Conservation (phyloP, 2,888 invertebrate species). For the Drosophila cyrtoloma region DNA sequence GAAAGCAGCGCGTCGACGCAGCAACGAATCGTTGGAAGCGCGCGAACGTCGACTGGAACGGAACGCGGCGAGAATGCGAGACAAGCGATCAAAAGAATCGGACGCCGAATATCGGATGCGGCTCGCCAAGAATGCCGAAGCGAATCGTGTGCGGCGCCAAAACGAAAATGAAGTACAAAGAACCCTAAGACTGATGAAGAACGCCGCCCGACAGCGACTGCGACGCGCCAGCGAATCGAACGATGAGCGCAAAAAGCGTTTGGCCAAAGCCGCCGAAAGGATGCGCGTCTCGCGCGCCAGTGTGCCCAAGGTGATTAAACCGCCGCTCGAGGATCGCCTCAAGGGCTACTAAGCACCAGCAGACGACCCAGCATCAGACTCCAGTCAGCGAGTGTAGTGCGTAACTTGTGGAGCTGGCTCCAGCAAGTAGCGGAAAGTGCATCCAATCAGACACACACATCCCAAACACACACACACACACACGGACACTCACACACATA, state of each 20-base stretch:
- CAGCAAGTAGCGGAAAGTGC: slow-evolving; percentile 41
- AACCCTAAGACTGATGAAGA: slow-evolving; percentile 85
- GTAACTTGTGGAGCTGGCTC: slow-evolving; percentile 66
- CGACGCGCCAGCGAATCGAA: slow-evolving; percentile 84
- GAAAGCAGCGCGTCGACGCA: slow-evolving; percentile 83
- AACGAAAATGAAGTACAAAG: slow-evolving; percentile 85
- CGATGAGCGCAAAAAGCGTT: slow-evolving; percentile 83
- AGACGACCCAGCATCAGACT: not conserved
- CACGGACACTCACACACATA: not conserved
- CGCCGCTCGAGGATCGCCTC: slow-evolving; percentile 84
- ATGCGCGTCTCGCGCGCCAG: slow-evolving; percentile 84
- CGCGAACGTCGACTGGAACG: slow-evolving; percentile 84
- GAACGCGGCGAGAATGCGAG: slow-evolving; percentile 85
- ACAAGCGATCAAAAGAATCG: slow-evolving; percentile 84
- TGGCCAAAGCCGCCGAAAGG: slow-evolving; percentile 85
- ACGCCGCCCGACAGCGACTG: slow-evolving; percentile 84
- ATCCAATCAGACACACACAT: slow-evolving; percentile 24
- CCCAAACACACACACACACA: slow-evolving; percentile 7
- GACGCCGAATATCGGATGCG: slow-evolving; percentile 84
- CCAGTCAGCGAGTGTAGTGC: slow-evolving; percentile 11
- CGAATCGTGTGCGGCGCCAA: slow-evolving; percentile 85
- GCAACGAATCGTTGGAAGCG: slow-evolving; percentile 85
- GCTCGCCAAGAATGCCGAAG: slow-evolving; percentile 85
- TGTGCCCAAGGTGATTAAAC: slow-evolving; percentile 85
- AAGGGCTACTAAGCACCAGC: slow-evolving; percentile 81